Conservation (phyloP, 2,113 vertebrate species). For the Scalopus aquaticus region DNA sequence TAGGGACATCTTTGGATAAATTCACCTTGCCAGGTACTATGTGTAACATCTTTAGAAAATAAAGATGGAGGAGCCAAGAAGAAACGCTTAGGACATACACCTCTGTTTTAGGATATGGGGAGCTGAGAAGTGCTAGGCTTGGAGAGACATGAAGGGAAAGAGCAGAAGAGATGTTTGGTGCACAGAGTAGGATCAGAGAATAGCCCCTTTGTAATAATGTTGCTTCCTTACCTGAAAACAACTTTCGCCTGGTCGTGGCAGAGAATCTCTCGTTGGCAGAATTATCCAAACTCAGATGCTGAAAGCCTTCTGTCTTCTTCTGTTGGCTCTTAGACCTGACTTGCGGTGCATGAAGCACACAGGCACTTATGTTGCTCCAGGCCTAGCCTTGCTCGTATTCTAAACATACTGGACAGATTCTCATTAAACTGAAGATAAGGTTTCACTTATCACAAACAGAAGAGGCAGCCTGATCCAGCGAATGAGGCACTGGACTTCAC, state of each 20-base stretch:
- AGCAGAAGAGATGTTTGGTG: background rate
- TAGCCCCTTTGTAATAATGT: background rate
- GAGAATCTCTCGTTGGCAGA: background rate
- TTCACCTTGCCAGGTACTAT: background rate
- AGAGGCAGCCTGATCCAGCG: background rate
- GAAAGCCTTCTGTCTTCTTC: background rate
- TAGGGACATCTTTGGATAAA: background rate
- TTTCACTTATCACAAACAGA: slow-evolving; percentile 54
- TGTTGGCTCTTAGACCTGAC: background rate
- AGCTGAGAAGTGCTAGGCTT: background rate
- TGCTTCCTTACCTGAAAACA: background rate
- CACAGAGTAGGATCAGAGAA: background rate
- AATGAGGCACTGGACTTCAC: background rate
- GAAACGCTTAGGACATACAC: background rate
- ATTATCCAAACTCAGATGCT: background rate
- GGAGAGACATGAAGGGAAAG: background rate
- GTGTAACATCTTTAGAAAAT: background rate
- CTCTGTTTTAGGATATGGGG: background rate
- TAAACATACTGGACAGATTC: slow-evolving; percentile 18
- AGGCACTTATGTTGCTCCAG: background rate
- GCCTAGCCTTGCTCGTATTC: background rate
- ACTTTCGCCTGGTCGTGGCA: too few species aligned
- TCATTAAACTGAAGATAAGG: slow-evolving; percentile 1
- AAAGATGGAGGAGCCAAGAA: background rate
- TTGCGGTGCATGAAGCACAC: background rate